Percentiles rank a stretch among this genome's conserved stretches.
Evolutionary conservation across 2,113 vertebrate genomes (phyloP).

Genomic region (Crotophaga sulcirostris): DNA sequence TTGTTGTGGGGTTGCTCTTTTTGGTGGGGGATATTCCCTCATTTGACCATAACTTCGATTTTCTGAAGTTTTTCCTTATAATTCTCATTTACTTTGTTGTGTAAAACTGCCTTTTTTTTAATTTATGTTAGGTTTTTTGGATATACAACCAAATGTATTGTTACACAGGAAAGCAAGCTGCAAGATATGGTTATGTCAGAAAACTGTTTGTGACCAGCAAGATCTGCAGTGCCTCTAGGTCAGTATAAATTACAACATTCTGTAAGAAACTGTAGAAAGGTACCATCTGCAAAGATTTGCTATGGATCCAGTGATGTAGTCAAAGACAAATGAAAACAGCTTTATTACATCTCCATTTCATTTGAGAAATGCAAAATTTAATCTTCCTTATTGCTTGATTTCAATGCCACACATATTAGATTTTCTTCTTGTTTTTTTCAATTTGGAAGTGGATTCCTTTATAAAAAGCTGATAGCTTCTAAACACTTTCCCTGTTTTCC

Average conservation of each 20-base stretch:
- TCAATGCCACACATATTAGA: not conserved
- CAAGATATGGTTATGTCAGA: not conserved
- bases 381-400: not conserved
- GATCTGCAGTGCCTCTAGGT: not conserved
- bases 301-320: not conserved
- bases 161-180: not conserved
- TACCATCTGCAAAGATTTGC: not conserved
- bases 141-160: not conserved
- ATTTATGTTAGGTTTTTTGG: not conserved
- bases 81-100: not conserved
- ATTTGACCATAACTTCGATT: not conserved
- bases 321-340: not conserved
- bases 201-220: not conserved
- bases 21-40: rapidly evolving
- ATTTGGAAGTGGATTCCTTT: not conserved
- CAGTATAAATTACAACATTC: not conserved
- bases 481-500: not conserved
- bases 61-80: not conserved
- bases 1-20: not conserved
- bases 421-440: not conserved
- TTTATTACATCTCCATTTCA: not conserved
- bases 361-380: not conserved
- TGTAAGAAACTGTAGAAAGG: not conserved
- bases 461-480: not conserved
- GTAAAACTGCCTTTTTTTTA: not conserved